Evolutionary conservation across 2,113 vertebrate genomes (phyloP), one percentile per base, ranked within the genome.

Genomic region (Mirounga angustirostris): DNA sequence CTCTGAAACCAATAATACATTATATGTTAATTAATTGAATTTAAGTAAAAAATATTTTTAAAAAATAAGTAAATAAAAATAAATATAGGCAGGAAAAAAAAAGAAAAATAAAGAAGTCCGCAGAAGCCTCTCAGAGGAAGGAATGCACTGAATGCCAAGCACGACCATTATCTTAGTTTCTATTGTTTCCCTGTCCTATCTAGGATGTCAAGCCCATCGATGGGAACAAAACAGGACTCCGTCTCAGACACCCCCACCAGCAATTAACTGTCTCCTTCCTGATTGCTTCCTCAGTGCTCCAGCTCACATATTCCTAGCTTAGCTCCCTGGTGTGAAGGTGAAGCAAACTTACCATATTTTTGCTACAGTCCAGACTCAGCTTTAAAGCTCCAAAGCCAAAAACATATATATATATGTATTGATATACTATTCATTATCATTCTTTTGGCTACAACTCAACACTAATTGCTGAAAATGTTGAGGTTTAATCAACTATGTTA

Each of bases 401-500:
- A 56, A n/a, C 30, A 67, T 67, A 65, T 13, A 65, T n/a, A n/a
- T 58, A 16, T 67, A 33, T 67, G 4, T 19, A n/a, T 26, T 36
- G 36, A 71, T 71, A 36, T 36, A 71, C 28, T 79, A 21, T 21
- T 79, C 46, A 33, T 79, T 79, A 50, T 50, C 74, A 30, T 50
- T 76, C 74, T 46, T 76, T 76, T 76, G 43, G 43, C 65, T 83
- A 79, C 56, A 83, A 63, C 63, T 71, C 46, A 52, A 33, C 43
- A 56, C 30, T 24, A n/a, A 93, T 59, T 73, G 22, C 28, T 30
- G 30, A 36, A 56, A 89, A 91, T 85, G 61, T 43, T 54, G 19
- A 83, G 90, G 28, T 95, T 84, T 91, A 54, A 52, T 87, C 30
- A 96, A 43, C 52, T 91, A 95, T 50, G 14, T 79, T n/a, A 67